These are phyloP conservation scores for Parazoanthus atlanticus DNA, from an alignment of 92 coral and sea anemone species.

Conservation along the genomic window DNA sequence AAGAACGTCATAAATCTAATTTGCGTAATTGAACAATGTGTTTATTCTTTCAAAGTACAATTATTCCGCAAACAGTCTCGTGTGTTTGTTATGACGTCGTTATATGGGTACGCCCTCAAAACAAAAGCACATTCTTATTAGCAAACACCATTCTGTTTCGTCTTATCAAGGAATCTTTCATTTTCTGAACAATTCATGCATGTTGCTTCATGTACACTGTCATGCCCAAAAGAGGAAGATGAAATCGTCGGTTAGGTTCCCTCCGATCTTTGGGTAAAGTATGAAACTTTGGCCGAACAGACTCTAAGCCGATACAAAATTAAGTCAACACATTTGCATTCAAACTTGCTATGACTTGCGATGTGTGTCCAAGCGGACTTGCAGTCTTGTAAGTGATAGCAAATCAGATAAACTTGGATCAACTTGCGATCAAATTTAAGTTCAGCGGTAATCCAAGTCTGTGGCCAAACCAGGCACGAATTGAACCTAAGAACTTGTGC, in stretches of 20 bases:
- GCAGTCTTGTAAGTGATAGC: no score
- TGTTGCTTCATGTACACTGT: background rate
- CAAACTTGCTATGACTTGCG: background rate
- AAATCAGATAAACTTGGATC: no score
- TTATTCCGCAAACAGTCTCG: background rate
- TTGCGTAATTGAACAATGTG: constrained; percentile 16
- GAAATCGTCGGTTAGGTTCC: constrained; percentile 5
- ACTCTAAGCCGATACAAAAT: background rate
- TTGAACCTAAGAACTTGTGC: no score
- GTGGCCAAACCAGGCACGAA: no score
- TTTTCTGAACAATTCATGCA: no score
- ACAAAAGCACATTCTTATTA: background rate
- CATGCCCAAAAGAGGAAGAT: background rate
- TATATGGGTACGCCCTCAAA: background rate
- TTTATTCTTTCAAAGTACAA: background rate
- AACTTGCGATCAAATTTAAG: no score
- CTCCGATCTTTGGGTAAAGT: constrained; percentile 19
- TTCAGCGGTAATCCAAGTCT: no score
- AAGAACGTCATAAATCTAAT: background rate
- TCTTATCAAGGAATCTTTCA: background rate
- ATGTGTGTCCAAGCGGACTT: no score
- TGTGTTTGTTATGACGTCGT: constrained; percentile 15
- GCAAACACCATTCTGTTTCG: background rate
- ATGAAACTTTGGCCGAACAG: background rate
- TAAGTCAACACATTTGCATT: background rate